Conservation (phyloP, 2,888 invertebrate species). For the Ernsta delagoae region DNA sequence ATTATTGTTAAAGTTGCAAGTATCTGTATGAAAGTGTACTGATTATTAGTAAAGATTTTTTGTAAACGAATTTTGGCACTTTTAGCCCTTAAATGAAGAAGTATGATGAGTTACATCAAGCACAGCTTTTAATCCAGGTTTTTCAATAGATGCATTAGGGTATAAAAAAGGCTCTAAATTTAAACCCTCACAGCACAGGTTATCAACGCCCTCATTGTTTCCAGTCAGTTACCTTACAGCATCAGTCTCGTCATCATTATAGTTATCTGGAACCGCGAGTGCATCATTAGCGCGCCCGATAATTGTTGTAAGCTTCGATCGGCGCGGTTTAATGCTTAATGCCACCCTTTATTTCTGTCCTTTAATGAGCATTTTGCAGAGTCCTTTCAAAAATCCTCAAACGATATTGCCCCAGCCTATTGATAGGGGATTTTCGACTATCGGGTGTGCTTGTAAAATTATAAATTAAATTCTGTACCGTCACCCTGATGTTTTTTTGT, state of each 20-base stretch:
- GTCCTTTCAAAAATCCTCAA: constrained; percentile 52
- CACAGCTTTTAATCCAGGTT: too few species aligned
- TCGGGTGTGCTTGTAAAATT: constrained; percentile 19
- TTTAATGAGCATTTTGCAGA: constrained; percentile 63
- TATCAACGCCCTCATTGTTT: background rate
- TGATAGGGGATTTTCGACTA: constrained; percentile 33
- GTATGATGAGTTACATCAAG: too few species aligned
- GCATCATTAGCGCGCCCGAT: constrained; percentile 63
- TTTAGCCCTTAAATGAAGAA: too few species aligned
- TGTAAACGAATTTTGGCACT: too few species aligned
- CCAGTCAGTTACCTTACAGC: constrained; percentile 17
- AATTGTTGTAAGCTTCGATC: constrained; percentile 52
- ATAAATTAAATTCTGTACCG: constrained; percentile 22
- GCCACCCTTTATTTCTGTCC: constrained; percentile 56
- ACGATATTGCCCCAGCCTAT: constrained; percentile 18
- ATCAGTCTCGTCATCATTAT: constrained; percentile 14
- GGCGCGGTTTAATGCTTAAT: constrained; percentile 52
- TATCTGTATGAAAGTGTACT: too few species aligned
- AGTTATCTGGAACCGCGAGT: constrained; percentile 31
- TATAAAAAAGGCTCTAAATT: too few species aligned
- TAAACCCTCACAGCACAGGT: too few species aligned
- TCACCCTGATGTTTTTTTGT: constrained; percentile 24
- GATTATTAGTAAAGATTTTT: too few species aligned
- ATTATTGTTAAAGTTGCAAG: too few species aligned
- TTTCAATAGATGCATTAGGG: too few species aligned